Evolutionary conservation across 2,797 vertebrate species (phyloP).

Genomic region (Malurus leucopterus): DNA sequence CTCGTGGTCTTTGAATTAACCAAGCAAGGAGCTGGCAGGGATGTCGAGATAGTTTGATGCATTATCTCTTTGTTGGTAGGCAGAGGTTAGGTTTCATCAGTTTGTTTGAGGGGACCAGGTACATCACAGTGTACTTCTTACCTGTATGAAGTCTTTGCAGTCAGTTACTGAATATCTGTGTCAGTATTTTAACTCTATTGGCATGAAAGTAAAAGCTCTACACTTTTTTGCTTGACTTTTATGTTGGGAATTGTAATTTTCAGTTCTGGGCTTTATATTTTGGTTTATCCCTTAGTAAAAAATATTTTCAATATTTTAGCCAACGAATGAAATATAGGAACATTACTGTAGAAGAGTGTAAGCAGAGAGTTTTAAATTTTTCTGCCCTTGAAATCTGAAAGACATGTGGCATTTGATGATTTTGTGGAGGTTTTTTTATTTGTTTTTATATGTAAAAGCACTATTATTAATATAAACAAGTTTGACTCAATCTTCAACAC

Average conservation of each 20-base stretch:
- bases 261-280: neutral
- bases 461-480: neutral
- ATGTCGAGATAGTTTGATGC: neutral
- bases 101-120: neutral
- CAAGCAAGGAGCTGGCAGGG: neutral
- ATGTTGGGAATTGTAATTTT: neutral
- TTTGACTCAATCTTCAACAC: neutral
- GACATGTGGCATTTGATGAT: neutral
- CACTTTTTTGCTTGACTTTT: neutral
- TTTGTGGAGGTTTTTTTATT: neutral
- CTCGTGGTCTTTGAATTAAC: neutral
- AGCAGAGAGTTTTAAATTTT: neutral
- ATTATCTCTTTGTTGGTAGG: slow-evolving; percentile 3
- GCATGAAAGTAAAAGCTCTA: neutral
- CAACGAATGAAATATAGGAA: neutral
- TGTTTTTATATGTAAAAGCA: neutral
- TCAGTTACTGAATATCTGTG: slow-evolving; percentile 39
- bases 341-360: neutral
- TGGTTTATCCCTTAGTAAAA: neutral
- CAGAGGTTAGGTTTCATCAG: slow-evolving; percentile 18
- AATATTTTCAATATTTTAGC: neutral
- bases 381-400: neutral
- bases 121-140: slow-evolving; percentile 4
- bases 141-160: slow-evolving; percentile 37
- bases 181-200: neutral